Conservation (phyloP, 2,797 vertebrate species). For the Cirrhinus molitorella region DNA sequence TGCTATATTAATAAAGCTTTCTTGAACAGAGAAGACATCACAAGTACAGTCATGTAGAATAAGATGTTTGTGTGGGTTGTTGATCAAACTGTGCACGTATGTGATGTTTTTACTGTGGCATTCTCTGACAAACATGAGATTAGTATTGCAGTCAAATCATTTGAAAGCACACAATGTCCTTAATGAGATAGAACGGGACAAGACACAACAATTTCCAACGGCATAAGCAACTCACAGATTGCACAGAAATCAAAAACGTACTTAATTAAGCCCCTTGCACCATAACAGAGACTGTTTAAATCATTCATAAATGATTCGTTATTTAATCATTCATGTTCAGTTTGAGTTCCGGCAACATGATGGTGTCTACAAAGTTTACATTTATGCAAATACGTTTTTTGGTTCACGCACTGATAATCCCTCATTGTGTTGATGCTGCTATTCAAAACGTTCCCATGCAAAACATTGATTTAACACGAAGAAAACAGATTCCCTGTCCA, state of each 20-base stretch:
- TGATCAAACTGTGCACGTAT: neutral
- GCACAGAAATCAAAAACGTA: neutral
- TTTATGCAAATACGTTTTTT: neutral
- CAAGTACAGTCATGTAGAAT: neutral
- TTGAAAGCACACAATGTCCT: neutral
- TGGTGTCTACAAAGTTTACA: neutral
- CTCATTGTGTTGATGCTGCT: neutral
- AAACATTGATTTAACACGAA: neutral
- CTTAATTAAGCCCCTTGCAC: neutral
- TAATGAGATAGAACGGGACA: constrained; percentile 39
- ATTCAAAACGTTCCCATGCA: neutral
- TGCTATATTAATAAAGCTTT: neutral
- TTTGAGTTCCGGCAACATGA: neutral
- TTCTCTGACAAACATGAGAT: constrained; percentile 27
- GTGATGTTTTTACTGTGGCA: constrained; percentile 13
- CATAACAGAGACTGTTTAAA: neutral
- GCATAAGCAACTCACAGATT: neutral
- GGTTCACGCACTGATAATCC: neutral
- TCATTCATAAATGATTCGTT: neutral
- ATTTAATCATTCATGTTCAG: neutral
- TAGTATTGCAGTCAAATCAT: constrained; percentile 15
- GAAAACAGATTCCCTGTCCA: neutral
- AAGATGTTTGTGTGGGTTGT: constrained; percentile 20
- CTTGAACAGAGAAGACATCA: neutral
- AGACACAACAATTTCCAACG: constrained; percentile 32